phyloP scores from a whole-genome alignment of 1,140 invertebrate genomes.

The Hesperophylax magnus region DNA sequence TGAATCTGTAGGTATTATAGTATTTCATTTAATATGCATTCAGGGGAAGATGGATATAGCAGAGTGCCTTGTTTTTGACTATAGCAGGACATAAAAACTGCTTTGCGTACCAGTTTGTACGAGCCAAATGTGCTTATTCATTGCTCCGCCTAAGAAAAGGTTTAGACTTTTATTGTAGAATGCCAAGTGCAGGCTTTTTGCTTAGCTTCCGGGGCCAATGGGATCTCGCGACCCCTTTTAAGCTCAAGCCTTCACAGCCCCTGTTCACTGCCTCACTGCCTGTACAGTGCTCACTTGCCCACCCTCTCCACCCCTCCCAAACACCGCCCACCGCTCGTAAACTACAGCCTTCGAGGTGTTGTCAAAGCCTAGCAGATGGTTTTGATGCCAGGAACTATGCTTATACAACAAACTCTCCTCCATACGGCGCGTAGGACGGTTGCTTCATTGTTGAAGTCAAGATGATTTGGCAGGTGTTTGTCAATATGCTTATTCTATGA shows the following conservation, averaged over 20 bases:
- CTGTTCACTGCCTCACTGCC: background rate
- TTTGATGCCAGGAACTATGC: background rate
- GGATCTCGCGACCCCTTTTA: conserved; percentile 18
- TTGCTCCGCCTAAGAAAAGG: background rate
- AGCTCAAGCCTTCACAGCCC: conserved; percentile 19
- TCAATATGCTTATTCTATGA: background rate
- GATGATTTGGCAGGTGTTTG: background rate
- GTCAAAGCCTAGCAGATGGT: conserved; percentile 7
- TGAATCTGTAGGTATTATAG: no score
- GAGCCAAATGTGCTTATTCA: conserved; percentile 12
- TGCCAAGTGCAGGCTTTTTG: conserved; percentile 31
- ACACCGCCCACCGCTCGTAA: no score
- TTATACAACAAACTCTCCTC: no score
- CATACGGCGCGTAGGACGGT: no score
- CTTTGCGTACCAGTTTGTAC: background rate
- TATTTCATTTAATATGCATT: no score
- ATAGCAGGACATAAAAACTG: no score
- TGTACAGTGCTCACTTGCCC: no score
- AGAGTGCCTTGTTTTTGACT: no score
- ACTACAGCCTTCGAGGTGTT: conserved; percentile 30
- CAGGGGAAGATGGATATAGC: no score
- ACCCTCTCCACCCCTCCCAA: no score
- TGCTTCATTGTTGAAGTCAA: no score
- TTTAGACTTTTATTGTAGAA: conserved; percentile 36
- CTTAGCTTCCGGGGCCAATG: conserved; percentile 1